Base-by-base conservation (phyloP, 2,888 invertebrate species). In the Thereva unica region DNA sequence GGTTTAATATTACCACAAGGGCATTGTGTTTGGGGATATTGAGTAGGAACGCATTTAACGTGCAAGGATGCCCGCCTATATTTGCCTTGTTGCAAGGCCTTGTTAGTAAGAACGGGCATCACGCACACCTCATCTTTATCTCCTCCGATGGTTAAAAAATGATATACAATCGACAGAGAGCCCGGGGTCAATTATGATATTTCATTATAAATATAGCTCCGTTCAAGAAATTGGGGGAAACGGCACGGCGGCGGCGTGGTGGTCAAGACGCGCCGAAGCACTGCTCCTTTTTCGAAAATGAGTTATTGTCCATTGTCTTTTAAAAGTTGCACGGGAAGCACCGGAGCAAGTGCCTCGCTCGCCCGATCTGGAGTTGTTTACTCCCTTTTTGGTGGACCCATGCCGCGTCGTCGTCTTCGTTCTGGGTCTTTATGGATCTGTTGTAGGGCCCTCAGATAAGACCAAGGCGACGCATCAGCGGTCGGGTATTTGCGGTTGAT, bases 171-270 rank as follows among this genome's bases (percentile, higher is more conserved):
- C 67, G 59, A 76, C 76, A 76, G 75, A 77, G 77, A 77, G 77
- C 79, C 80, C 72, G 73, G 75, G 79, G 78, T 78, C 78, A 78
- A 78, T 78, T 78, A 77, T 78, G 78, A 79, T 79, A 78, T 80
- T 79, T 78, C 76, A 79, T 78, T 78, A 78, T 73, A 76, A 76
- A 77, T 76, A 75, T 76, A 75, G 76, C 74, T 75, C 73, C 71
- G 71, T 73, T 66, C 63, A 66, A 64, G 50, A 66, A 55, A 66
- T 52, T 40, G 56, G 67, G 68, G 70, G 67, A 71, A 64, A 56
- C 56, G 61, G 45, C 66, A 66, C 61, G 55, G 66, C 9, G 37
- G 63, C 50, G 59, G 67, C 70, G 71, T 49, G 49, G 49, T 52
- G 50, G 50, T 10, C 8, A 61, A 52, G 57, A 52, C 59, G 41